Base-by-base conservation (phyloP, 1,140 invertebrate genomes). In the Drosophila punjabiensis region DNA sequence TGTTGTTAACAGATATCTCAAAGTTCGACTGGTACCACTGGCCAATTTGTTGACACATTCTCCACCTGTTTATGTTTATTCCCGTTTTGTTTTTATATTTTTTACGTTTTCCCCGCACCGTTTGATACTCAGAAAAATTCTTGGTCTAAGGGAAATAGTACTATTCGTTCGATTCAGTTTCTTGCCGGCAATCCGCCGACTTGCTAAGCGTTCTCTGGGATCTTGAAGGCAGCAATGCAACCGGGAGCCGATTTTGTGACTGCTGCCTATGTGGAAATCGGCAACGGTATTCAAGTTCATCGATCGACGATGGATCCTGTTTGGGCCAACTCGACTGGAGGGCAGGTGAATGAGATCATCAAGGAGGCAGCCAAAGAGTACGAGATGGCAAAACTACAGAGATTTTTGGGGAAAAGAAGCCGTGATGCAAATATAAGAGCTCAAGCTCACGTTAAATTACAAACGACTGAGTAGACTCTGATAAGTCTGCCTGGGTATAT, bases 41-140 rank as follows among this genome's bases (percentile, higher is more conserved):
- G 14, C 5, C 69, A 62, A 88, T 80, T 89, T 89, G 85, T 84
- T 84, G 84, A 83, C 78, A 53, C 58, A 13, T 37, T 70, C 20
- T 14, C 16, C 28, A 24, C 39, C 30, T 73, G 73, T 73, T 81
- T 82, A 76, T 65, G 41, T 52, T 61, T 78, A 60, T 30, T 56
- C 30, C 59, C 43, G 35, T 55, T 11, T 41, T 65, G 35, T 65
- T 75, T 70, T 33, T 53, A 37, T 53, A 63, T 70, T 24, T 41
- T 16, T 59, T 52, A 48, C 64, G 10, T 53, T 50, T 45, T 28
- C 58, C 9, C 7, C 18, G 18, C 35, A 56, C 9, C 18, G 2
- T n/a, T n/a, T 8, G 14, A 37, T 7, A 58, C 35, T 30, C 33
- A 37, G 13, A 47, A 30, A 28, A 24, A 18, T n/a, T 4, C 18